Conservation (phyloP, 2,113 vertebrate species). For the Glaucidium brasilianum region DNA sequence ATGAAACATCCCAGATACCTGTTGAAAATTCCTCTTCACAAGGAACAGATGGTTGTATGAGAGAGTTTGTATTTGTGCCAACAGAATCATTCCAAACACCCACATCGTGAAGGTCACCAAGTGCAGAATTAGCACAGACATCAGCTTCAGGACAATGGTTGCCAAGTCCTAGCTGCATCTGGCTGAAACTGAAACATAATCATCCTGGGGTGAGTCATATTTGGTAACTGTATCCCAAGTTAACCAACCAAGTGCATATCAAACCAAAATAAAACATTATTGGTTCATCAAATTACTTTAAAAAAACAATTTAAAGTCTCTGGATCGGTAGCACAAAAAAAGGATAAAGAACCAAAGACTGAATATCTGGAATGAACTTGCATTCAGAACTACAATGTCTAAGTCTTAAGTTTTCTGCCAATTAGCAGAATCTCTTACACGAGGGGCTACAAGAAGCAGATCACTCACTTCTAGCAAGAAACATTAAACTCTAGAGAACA, state of each 20-base stretch:
- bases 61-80: conserved; percentile 44
- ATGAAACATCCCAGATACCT: conserved; percentile 39
- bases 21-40: conserved; percentile 46
- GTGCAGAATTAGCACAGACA: conserved; percentile 49
- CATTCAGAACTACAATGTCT: not conserved
- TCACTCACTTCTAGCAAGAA: not conserved
- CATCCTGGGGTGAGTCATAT: conserved; percentile 24
- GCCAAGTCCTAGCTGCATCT: conserved; percentile 55
- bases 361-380: not conserved
- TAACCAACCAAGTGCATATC: conserved; percentile 1
- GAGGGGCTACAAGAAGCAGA: not conserved
- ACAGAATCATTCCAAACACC: conserved; percentile 27
- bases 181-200: conserved; percentile 29
- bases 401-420: conserved; percentile 8
- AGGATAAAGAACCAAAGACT: not conserved
- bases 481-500: not conserved
- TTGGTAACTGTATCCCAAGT: not conserved
- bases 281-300: conserved; percentile 4
- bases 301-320: conserved; percentile 19
- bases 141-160: not conserved
- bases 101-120: conserved; percentile 55
- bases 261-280: conserved; percentile 32
- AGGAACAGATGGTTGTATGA: conserved; percentile 53
- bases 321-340: not conserved
- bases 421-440: not conserved